These are phyloP conservation scores for Epinephelus coioides DNA, from an alignment of 2,797 vertebrate species.

Conservation along the genomic window DNA sequence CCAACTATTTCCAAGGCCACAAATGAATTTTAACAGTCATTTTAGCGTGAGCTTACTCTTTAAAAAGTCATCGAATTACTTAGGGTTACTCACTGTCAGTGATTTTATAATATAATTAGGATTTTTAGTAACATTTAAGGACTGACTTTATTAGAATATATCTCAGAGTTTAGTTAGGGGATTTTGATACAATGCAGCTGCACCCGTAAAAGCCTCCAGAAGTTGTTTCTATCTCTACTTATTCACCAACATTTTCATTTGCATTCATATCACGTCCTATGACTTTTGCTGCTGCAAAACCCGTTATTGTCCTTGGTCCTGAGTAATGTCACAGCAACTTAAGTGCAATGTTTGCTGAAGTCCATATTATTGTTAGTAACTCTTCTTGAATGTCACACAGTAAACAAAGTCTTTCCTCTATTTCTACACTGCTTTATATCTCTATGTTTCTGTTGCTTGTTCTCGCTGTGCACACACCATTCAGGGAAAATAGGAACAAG, in stretches of 20 bases:
- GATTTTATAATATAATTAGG: neutral
- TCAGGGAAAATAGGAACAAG: neutral
- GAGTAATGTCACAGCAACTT: neutral
- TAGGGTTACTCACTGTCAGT: neutral
- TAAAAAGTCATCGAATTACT: neutral
- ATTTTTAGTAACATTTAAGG: neutral
- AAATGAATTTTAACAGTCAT: neutral
- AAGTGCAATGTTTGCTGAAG: neutral
- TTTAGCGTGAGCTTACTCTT: neutral
- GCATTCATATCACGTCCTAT: neutral
- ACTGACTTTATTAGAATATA: neutral
- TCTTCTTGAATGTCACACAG: constrained; percentile 18
- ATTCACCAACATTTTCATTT: neutral
- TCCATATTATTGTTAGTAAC: neutral
- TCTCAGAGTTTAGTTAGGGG: neutral
- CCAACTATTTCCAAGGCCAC: neutral
- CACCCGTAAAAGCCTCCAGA: neutral
- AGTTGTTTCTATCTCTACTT: neutral
- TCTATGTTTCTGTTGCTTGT: constrained; percentile 6
- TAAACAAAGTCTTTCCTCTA: constrained; percentile 11
- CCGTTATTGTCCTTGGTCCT: neutral
- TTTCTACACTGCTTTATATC: neutral
- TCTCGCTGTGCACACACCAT: neutral
- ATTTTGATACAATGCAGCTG: constrained; percentile 12
- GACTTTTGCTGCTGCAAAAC: neutral